A percentile compares a stretch with the other conserved stretches of the same genome.
phyloP scores from a whole-genome alignment of 92 coral and sea anemone genomes.

The Epizoanthus stellaris region DNA sequence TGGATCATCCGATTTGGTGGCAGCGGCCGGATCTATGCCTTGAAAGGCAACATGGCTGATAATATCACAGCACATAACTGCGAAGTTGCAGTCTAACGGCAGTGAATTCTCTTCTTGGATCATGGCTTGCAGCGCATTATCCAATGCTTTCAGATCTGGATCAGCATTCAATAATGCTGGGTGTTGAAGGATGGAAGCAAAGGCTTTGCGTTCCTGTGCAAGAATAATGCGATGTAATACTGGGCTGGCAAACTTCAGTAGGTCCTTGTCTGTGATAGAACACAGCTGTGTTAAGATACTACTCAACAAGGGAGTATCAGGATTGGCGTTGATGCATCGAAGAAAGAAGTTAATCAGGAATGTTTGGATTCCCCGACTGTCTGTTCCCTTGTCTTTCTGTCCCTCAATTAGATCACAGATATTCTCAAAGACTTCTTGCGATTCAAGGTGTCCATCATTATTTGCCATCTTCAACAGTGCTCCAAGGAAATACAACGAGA shows the following conservation, averaged over 20 bases:
- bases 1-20: constrained; percentile 77
- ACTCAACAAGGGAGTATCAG: constrained; percentile 77
- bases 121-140: constrained; percentile 56
- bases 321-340: constrained; percentile 89
- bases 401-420: constrained; percentile 61
- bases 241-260: constrained; percentile 76
- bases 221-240: constrained; percentile 76
- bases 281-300: constrained; percentile 69
- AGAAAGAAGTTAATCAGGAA: constrained; percentile 75
- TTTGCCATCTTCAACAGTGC: constrained; percentile 52
- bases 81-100: constrained; percentile 73
- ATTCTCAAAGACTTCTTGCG: constrained; percentile 61
- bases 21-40: constrained; percentile 49
- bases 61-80: constrained; percentile 90
- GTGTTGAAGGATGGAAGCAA: constrained; percentile 58
- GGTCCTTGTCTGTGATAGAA: constrained; percentile 49
- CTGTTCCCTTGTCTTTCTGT: constrained; percentile 43
- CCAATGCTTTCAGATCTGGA: constrained; percentile 68
- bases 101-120: constrained; percentile 8
- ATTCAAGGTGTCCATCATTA: constrained; percentile 63
- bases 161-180: constrained; percentile 55
- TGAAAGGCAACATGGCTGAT: constrained; percentile 79
- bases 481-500: constrained; percentile 65
- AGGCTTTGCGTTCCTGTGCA: constrained; percentile 54
- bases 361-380: constrained; percentile 51